Base-by-base conservation (phyloP, 2,797 vertebrate species). In the Potorous gilbertii region DNA sequence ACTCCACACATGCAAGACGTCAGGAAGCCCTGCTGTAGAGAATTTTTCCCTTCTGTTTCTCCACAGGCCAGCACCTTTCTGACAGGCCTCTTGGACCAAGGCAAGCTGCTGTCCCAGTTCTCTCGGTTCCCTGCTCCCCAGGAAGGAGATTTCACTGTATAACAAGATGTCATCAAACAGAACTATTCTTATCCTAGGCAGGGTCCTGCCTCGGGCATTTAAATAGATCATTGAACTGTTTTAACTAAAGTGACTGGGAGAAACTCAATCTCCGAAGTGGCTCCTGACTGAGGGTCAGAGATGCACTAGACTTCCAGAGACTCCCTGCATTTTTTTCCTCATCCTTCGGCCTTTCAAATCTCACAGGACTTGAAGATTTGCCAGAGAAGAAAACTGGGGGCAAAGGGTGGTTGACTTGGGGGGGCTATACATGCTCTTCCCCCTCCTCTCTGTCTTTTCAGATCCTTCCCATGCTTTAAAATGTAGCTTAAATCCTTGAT, bases 171-270 rank as follows among this genome's bases (percentile, higher is more conserved):
- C 96, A 92, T 0, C 50, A 1, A 56, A 0, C 0, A 56, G 50
- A 94, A 96, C 95, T 97, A 96, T 87, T 98, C 98, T 97, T 74
- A 93, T 94, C 96, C 90, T 4, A 34, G 93, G 95, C 97, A 81
- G 93, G 97, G 96, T 96, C 97, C 98, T 91, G 46, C 97, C 98
- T 98, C 91, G 2, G 97, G 98, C 97, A 28, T 93, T 98, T 97
- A 97, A 81, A 92, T 96, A 97, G 97, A 95, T 94, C 94, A 96
- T n/a, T 90, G 91, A 94, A 57, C 31, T 18, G 95, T 96, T 92
- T 94, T 90, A 92, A 93, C 90, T 54, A n/a, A 9, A 55, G 95
- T 90, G 90, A 2, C 93, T 92, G 94, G 94, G 96, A 46, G 54
- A 95, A 95, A 97, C 97, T 97, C 96, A 0, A 34, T 91, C 94